These are phyloP conservation scores for Axinella damicornis DNA, from an alignment of 37 sponge, comb jelly and placozoan genomes.

Conservation along the genomic window DNA sequence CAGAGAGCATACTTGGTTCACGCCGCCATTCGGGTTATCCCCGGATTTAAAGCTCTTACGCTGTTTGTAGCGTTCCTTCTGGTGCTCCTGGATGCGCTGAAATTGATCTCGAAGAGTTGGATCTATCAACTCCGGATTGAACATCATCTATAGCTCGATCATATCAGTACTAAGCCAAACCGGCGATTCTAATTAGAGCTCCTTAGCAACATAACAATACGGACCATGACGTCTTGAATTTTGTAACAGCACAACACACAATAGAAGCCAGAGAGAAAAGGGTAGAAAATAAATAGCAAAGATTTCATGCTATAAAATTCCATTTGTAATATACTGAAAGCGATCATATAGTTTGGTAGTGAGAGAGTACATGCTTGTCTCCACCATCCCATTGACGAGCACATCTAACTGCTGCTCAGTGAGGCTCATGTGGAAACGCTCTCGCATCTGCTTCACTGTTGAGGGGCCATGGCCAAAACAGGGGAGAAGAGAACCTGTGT, in stretches of 20 bases:
- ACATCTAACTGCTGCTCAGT: conserved; percentile 91
- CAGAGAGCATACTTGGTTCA: no score
- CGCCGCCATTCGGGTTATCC: not conserved
- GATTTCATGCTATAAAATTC: conserved; percentile 75
- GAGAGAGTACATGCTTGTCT: conserved; percentile 84
- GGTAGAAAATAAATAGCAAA: not conserved
- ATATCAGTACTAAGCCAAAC: no score
- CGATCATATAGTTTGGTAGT: conserved; percentile 96
- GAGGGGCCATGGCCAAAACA: conserved; percentile 94
- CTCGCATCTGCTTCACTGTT: conserved; percentile 75
- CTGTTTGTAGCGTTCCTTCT: conserved; percentile 9
- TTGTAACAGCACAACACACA: no score
- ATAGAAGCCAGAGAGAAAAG: not conserved
- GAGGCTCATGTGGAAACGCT: conserved; percentile 87
- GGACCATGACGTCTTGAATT: no score
- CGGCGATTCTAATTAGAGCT: no score
- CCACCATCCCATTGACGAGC: conserved; percentile 89
- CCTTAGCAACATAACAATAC: no score
- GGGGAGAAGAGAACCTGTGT: conserved; percentile 90
- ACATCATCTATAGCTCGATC: no score
- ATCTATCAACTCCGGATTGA: no score
- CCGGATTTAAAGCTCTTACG: not conserved
- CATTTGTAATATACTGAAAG: conserved; percentile 95
- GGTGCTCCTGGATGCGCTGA: conserved; percentile 20
- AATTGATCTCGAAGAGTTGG: not conserved